Conservation (phyloP, 2,888 invertebrate genomes). For the Caenorhabditis imperialis region DNA sequence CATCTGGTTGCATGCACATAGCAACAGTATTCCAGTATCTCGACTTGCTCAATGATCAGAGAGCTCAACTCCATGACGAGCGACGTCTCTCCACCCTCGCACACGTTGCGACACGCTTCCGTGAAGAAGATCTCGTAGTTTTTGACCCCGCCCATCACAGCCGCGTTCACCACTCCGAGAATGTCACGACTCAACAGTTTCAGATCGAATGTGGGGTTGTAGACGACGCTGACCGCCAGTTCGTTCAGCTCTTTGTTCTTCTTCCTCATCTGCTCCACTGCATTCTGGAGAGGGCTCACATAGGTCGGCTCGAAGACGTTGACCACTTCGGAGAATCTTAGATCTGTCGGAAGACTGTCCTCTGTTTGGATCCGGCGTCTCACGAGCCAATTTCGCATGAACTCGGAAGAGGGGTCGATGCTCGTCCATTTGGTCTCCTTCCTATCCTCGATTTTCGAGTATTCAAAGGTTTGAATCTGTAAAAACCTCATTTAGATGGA, state of each 20-base stretch:
- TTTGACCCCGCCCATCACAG: constrained; percentile 65
- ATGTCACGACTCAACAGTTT: constrained; percentile 67
- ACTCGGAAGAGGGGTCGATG: constrained; percentile 57
- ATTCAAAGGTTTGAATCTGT: constrained; percentile 69
- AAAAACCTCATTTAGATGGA: too few relatives aligned
- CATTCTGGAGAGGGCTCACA: constrained; percentile 44
- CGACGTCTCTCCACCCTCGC: constrained; percentile 62
- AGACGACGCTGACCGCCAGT: constrained; percentile 14
- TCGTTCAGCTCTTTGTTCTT: constrained; percentile 58
- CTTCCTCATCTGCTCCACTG: constrained; percentile 62
- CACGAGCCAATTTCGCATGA: constrained; percentile 68
- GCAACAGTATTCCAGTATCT: constrained; percentile 72
- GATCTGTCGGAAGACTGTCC: constrained; percentile 52
- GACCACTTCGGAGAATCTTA: constrained; percentile 53
- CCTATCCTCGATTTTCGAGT: constrained; percentile 60
- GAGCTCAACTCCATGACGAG: constrained; percentile 58
- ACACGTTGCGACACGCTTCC: constrained; percentile 61
- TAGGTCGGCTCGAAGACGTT: constrained; percentile 46
- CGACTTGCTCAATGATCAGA: constrained; percentile 69
- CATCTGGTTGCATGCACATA: constrained; percentile 65
- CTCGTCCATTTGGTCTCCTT: constrained; percentile 72
- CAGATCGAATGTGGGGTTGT: constrained; percentile 48
- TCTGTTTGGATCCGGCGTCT: constrained; percentile 40
- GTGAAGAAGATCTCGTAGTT: constrained; percentile 71
- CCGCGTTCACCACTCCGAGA: constrained; percentile 69